Conservation (phyloP, 2,797 vertebrate species). For the Coluber constrictor region DNA sequence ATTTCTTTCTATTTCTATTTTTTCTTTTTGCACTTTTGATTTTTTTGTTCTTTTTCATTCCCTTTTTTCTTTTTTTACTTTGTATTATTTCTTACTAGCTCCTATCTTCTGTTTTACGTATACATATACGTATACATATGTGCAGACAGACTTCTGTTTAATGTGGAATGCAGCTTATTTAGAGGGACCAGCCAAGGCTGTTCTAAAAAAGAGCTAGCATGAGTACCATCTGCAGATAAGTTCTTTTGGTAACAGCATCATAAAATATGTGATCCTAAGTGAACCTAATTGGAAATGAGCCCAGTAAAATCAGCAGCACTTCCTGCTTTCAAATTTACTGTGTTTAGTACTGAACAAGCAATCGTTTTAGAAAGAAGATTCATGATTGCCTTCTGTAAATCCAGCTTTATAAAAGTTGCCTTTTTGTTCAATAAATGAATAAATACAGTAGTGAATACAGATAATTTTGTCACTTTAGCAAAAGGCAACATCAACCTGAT, state of each 20-base stretch:
- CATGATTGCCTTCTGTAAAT: conserved; percentile 3
- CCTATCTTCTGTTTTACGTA: not conserved
- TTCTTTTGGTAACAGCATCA: conserved; percentile 23
- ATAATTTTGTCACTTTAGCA: conserved; percentile 10
- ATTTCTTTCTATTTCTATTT: not conserved
- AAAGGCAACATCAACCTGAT: not conserved
- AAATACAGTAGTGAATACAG: not conserved
- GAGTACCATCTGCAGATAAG: conserved; percentile 2
- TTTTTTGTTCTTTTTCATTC: not conserved
- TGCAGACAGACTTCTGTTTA: not conserved
- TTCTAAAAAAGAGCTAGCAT: not conserved
- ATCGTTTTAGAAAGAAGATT: conserved; percentile 8
- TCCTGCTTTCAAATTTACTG: conserved; percentile 3
- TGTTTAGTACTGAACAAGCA: not conserved
- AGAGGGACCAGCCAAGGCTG: not conserved
- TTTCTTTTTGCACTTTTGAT: not conserved
- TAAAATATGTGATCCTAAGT: conserved; percentile 22
- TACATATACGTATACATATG: not conserved
- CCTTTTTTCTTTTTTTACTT: not conserved
- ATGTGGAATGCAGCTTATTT: not conserved
- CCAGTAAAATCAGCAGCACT: conserved; percentile 12
- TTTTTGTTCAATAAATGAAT: not conserved
- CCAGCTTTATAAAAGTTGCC: conserved; percentile 9
- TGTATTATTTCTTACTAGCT: not conserved
- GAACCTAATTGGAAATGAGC: conserved; percentile 5